phyloP scores from a whole-genome alignment of 2,797 vertebrate species.

The Staurois parvus region DNA sequence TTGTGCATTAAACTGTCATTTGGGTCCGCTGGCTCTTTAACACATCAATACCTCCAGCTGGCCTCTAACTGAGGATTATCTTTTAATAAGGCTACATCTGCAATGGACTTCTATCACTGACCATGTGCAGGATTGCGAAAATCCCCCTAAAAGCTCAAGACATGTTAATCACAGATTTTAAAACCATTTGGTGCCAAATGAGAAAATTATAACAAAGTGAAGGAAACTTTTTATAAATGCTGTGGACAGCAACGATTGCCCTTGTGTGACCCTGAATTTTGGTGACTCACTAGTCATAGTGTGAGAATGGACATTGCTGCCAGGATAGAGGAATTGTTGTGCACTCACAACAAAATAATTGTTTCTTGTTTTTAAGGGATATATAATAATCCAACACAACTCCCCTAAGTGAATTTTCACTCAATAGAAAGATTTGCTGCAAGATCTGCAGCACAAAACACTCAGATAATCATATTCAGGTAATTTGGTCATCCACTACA shows the following conservation, averaged over 20 bases:
- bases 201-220: slow-evolving; percentile 40
- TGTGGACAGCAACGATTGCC: background rate
- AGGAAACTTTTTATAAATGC: slow-evolving; percentile 20
- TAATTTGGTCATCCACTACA: too few relatives aligned
- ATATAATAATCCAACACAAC: too few relatives aligned
- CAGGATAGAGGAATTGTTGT: slow-evolving; percentile 4
- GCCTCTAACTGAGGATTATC: slow-evolving; percentile 42
- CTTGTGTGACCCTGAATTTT: slow-evolving; percentile 25
- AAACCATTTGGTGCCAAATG: slow-evolving; percentile 15
- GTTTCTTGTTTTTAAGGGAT: background rate
- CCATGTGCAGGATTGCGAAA: slow-evolving; percentile 25
- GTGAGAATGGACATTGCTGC: background rate
- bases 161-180: slow-evolving; percentile 42
- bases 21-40: slow-evolving; percentile 1
- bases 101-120: slow-evolving; percentile 27
- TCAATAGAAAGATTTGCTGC: too few relatives aligned
- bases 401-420: too few relatives aligned
- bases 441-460: too few relatives aligned
- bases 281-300: slow-evolving; percentile 26
- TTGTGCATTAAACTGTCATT: background rate
- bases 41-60: slow-evolving; percentile 30
- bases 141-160: slow-evolving; percentile 17
- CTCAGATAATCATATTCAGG: too few relatives aligned
- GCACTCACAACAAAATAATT: background rate
- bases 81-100: slow-evolving; percentile 42